Evolutionary conservation across 1,140 invertebrate genomes (phyloP), one percentile per base, ranked within the genome.

Genomic region (Ridgeia piscesae): DNA sequence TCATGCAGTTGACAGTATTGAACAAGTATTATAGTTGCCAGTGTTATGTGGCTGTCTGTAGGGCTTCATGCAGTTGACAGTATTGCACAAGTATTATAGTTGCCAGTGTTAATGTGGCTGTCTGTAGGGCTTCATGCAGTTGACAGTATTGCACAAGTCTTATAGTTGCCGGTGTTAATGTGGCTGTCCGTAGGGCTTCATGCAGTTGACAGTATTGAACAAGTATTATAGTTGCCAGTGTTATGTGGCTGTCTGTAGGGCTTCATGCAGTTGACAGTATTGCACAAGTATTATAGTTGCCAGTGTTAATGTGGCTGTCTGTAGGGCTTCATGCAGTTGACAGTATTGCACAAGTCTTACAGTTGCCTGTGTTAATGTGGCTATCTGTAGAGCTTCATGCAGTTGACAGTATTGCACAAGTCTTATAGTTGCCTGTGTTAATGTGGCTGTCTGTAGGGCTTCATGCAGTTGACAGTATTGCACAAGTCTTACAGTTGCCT

Each of bases 1-100:
- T 77, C 58, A 77, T 77, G 58, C 58, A 77, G 58, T 77, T 77
- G 58, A n/a, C n/a, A n/a, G n/a, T n/a, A n/a, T n/a, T n/a, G n/a
- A n/a, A n/a, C n/a, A n/a, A n/a, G n/a, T n/a, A n/a, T n/a, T n/a
- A n/a, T n/a, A n/a, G n/a, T n/a, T n/a, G 17, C 58, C 27, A 21
- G 11, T 21, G 4, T 77, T 31, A 31, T 77, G 17, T 77, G 11
- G 58, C 58, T 77, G 58, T 77, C 17, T 77, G 0, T 77, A 77
- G 58, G 58, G 58, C 17, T 77, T 77, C 58, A 77, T 77, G 58
- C 58, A 77, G 58, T 77, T 77, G 58, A n/a, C n/a, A n/a, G n/a
- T n/a, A n/a, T n/a, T n/a, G n/a, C n/a, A n/a, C n/a, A n/a, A n/a
- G n/a, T n/a, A n/a, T n/a, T n/a, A n/a, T n/a, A n/a, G n/a, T n/a